Evolutionary conservation across 2,113 vertebrate species (phyloP), one percentile per base, ranked within the genome.

Genomic region (Neodontobutis hainanensis): DNA sequence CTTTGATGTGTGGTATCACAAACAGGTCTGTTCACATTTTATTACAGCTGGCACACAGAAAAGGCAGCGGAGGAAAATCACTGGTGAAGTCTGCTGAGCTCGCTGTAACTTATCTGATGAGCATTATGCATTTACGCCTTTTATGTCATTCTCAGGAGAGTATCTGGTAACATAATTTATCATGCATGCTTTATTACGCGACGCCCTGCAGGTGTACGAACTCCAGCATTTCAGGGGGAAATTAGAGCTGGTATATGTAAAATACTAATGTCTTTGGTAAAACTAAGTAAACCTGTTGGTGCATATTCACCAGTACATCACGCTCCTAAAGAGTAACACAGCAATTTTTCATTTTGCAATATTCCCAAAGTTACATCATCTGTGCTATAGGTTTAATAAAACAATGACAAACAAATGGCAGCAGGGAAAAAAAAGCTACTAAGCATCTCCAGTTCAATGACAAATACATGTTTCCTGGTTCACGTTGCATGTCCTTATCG

Each of bases 1-100:
- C 80, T 88, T 85, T 90, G 85, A 88, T 80, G 85, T 83, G 77
- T 38, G 60, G 63, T 77, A 81, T 75, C 81, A 57, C 75, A 84
- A 80, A 78, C 69, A 79, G 73, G 70, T 80, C 70, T 70, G 64
- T 70, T 70, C 5, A 61, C 68, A 53, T 80, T 84, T 83, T 81
- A 89, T 84, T 87, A 68, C 65, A 80, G 61, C 66, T 81, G 78
- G 68, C 77, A 77, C 46, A 48, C 11, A 71, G 69, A 72, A 47
- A 14, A 40, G 32, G 16, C 9, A 50, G 56, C 50, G 55, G 59
- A 71, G 45, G 44, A 47, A 42, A 27, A 72, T 67, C 55, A 76
- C 51, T 27, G 61, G 64, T 65, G 55, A 75, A 66, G 56, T 69
- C 15, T 79, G 63, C 78, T 73, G 72, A 85, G 77, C 75, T 70